Evolutionary conservation across 2,797 vertebrate genomes (phyloP).

Genomic region (Bovichtus diacanthus): DNA sequence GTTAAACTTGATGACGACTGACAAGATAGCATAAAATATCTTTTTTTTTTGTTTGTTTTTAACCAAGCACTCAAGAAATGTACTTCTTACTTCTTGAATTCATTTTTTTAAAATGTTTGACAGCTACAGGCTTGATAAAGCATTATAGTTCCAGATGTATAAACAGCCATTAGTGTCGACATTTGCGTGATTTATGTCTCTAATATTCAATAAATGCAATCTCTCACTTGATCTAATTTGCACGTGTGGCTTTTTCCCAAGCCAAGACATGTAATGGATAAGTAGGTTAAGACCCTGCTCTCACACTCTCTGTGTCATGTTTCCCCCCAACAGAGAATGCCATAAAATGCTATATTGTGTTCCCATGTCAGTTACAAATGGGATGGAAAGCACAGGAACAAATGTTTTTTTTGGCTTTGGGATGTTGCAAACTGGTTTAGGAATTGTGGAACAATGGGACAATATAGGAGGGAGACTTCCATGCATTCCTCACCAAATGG

Average conservation of each 20-base stretch:
- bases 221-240: background rate
- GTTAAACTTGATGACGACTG: background rate
- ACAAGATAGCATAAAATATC: background rate
- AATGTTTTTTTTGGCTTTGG: conserved; percentile 40
- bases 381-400: conserved; percentile 55
- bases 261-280: background rate
- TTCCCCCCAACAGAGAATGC: conserved; percentile 57
- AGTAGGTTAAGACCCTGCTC: conserved; percentile 34
- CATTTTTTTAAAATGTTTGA: background rate
- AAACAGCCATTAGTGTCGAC: background rate
- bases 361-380: conserved; percentile 58
- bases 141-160: conserved; percentile 10
- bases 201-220: conserved; percentile 1
- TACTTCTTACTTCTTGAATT: background rate
- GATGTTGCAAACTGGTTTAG: conserved; percentile 48
- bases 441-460: conserved; percentile 55
- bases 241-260: conserved; percentile 1
- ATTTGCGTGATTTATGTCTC: background rate
- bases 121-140: background rate
- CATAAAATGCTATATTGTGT: conserved; percentile 68
- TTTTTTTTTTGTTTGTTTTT: too few species aligned
- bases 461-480: conserved; percentile 43
- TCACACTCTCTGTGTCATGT: conserved; percentile 37
- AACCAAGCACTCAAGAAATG: background rate
- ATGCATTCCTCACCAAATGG: conserved; percentile 29